A percentile compares a stretch with the other conserved stretches of the same genome.
These are phyloP conservation scores for Thalassophryne amazonica DNA, from an alignment of 2,797 vertebrate species.

Conservation along the genomic window DNA sequence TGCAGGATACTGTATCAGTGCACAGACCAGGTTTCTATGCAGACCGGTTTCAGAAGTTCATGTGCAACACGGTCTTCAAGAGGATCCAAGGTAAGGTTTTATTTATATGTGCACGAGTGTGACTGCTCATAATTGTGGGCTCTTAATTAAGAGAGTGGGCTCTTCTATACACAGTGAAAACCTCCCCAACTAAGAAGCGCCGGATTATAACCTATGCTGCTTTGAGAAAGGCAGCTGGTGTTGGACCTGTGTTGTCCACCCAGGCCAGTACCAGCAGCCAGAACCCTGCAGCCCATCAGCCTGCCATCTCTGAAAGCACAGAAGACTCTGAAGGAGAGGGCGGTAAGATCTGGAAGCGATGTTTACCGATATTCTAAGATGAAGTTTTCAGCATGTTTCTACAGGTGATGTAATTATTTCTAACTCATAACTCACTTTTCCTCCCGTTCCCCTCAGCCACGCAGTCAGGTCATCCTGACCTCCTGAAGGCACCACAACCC, in stretches of 20 bases:
- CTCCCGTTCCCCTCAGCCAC: constrained; percentile 59
- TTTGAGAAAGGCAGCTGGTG: constrained; percentile 63
- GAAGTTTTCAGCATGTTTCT: constrained; percentile 10
- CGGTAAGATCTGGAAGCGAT: constrained; percentile 47
- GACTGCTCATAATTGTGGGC: neutral
- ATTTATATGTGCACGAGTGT: neutral
- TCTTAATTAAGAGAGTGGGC: neutral
- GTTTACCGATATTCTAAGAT: neutral
- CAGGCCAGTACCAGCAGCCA: constrained; percentile 58
- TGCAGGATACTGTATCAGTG: constrained; percentile 91
- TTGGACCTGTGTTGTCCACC: constrained; percentile 47
- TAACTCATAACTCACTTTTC: constrained; percentile 7
- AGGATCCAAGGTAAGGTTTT: constrained; percentile 79
- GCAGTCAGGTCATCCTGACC: constrained; percentile 83
- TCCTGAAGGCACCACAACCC: constrained; percentile 75
- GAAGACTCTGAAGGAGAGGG: constrained; percentile 50
- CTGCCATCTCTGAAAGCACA: constrained; percentile 46
- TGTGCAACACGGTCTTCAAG: constrained; percentile 88
- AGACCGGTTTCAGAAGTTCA: constrained; percentile 92
- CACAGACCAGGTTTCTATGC: constrained; percentile 94
- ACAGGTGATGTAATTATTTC: constrained; percentile 21
- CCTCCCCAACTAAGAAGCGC: constrained; percentile 89
- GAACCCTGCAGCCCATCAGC: constrained; percentile 22
- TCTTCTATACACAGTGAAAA: constrained; percentile 79
- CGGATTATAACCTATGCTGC: constrained; percentile 70